Evolutionary conservation across 2,113 vertebrate species (phyloP).

Genomic region (Chascanopsetta lugubris): DNA sequence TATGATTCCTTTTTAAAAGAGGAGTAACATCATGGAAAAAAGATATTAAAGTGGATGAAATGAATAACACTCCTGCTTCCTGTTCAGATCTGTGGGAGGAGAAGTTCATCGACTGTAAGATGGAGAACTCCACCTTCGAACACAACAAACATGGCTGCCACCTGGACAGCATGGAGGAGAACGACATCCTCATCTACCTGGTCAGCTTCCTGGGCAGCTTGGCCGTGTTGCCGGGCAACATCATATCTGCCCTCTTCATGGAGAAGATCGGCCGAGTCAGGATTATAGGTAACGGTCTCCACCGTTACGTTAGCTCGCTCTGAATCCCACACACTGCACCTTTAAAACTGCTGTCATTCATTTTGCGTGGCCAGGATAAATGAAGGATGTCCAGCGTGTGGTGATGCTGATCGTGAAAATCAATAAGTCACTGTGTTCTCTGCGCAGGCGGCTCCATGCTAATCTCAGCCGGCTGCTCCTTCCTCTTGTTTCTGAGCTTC

Average conservation of each 20-base stretch:
- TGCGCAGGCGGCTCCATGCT: constrained; percentile 92
- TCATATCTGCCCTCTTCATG: constrained; percentile 94
- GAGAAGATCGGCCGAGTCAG: constrained; percentile 93
- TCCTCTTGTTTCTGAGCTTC: constrained; percentile 94
- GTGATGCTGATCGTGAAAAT: no score
- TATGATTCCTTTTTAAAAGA: no score
- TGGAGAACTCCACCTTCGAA: constrained; percentile 86
- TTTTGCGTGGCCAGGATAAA: no score
- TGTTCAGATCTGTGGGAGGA: constrained; percentile 87
- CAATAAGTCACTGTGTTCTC: not conserved
- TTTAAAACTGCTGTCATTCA: no score
- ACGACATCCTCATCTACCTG: constrained; percentile 93
- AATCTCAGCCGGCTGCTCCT: constrained; percentile 90
- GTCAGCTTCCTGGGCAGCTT: constrained; percentile 96
- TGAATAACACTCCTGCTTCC: constrained; percentile 30
- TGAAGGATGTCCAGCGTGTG: no score
- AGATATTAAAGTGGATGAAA: no score
- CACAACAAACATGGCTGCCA: constrained; percentile 89
- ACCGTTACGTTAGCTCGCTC: no score
- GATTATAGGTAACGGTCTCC: constrained; percentile 92
- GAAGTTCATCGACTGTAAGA: constrained; percentile 88
- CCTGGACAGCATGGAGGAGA: constrained; percentile 87
- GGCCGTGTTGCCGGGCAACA: constrained; percentile 94
- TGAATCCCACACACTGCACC: no score
- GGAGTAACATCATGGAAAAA: no score